Evolutionary conservation across 2,797 vertebrate genomes (phyloP), one percentile per base, ranked within the genome.

Genomic region (Masticophis lateralis): DNA sequence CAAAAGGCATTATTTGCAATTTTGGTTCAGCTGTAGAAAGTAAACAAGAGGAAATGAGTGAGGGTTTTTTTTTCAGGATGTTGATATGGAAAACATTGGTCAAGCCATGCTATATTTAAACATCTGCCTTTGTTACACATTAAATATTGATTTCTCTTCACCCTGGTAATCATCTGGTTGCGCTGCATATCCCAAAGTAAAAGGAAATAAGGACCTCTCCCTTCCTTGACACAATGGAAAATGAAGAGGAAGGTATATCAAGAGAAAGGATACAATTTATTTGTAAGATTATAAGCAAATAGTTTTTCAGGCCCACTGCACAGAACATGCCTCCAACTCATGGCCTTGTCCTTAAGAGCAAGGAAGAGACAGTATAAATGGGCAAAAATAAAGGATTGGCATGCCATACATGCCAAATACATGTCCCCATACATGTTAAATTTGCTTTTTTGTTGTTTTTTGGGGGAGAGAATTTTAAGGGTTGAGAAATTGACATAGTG

Each of bases 11-110:
- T 89, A 89, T 87, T 57, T 69, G 27, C 22, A 69, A 37, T 90
- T 69, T 87, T 55, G 20, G 11, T 56, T 22, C 51, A 47, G 88
- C 32, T 59, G 51, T 59, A 27, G n/a, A 66, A 93, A 69, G 18
- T 43, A 59, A 57, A 28, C 32, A 87, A 69, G 79, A 90, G 88
- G 92, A 92, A 92, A 83, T 27, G 7, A 51, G 66, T 61, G 61
- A 1, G 61, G n/a, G 2, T 69, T 57, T 83, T 63, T 37, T 32
- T 63, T 56, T 63, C 59, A 43, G 74, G 74, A 90, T 89, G 79
- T 59, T 90, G 89, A 79, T 86, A 56, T 87, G n/a, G 92, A 86
- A 86, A 90, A 87, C 86, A 57, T 69, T 90, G 79, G 86, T 69
- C 11, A 43, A 43, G 60, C 10, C 28, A 37, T 16, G n/a, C 79